Evolutionary conservation across 2,113 vertebrate genomes (phyloP).

Genomic region (Ceyx melanurus): DNA sequence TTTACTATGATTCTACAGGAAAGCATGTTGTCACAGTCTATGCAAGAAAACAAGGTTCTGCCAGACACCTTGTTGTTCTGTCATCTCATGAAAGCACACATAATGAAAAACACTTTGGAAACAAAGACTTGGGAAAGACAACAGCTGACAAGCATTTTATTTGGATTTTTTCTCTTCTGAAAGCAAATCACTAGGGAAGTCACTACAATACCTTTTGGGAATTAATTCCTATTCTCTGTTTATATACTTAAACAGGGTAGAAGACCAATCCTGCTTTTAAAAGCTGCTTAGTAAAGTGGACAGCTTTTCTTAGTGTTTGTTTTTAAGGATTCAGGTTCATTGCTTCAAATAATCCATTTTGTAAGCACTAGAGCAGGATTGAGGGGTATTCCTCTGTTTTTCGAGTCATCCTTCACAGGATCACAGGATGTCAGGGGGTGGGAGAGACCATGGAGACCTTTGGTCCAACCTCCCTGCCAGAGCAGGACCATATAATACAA

Average conservation of each 20-base stretch:
- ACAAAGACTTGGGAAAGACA: not conserved
- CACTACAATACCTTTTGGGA: not conserved
- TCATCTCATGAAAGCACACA: not conserved
- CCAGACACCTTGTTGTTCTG: not conserved
- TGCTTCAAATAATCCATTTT: not conserved
- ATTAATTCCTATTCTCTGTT: not conserved
- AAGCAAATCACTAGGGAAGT: not conserved
- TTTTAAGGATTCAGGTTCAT: not conserved
- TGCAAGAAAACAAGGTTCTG: not conserved
- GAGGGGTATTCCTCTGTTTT: not conserved
- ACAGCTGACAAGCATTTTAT: not conserved
- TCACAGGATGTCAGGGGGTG: too few relatives aligned
- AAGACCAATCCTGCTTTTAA: not conserved
- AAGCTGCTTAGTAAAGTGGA: not conserved
- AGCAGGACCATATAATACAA: too few relatives aligned
- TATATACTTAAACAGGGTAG: not conserved
- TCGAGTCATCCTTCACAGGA: not conserved
- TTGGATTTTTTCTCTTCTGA: accelerated
- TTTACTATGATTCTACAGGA: not conserved
- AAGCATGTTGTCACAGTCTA: not conserved
- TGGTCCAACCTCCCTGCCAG: too few relatives aligned
- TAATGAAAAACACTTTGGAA: not conserved
- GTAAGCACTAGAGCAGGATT: not conserved
- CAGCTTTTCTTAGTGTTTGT: not conserved
- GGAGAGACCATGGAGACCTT: too few relatives aligned